A percentile compares a stretch with the other conserved stretches of the same genome.
These are phyloP conservation scores for Sylvilagus bachmani DNA, from an alignment of 2,113 vertebrate species.

Conservation along the genomic window DNA sequence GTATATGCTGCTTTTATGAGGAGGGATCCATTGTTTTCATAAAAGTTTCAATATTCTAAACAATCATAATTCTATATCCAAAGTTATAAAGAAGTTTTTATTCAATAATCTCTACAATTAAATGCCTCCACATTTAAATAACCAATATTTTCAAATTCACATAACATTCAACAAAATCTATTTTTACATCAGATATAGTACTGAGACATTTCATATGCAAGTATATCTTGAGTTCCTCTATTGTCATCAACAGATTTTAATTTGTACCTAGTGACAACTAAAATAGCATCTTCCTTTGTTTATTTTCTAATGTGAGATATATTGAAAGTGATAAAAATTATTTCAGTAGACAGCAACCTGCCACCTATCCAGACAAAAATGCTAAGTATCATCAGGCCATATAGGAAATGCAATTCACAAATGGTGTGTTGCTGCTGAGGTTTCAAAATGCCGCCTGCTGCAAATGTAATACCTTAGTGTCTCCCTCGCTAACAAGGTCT, in stretches of 20 bases:
- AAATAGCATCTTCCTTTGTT: neutral
- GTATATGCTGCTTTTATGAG: neutral
- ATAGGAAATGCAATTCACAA: neutral
- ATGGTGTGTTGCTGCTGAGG: neutral
- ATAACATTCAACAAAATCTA: neutral
- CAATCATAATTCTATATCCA: neutral
- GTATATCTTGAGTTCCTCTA: neutral
- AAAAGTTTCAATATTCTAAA: neutral
- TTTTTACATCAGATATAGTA: neutral
- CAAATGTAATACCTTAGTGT: neutral
- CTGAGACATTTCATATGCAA: neutral
- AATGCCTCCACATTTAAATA: neutral
- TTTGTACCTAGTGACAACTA: neutral
- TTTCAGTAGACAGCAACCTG: neutral
- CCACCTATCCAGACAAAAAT: neutral
- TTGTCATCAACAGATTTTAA: neutral
- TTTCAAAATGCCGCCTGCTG: slow-evolving; percentile 4
- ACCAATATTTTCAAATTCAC: neutral
- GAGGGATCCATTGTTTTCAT: neutral
- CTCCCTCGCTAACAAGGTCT: neutral
- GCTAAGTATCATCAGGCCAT: neutral
- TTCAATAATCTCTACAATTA: neutral
- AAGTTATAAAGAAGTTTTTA: neutral
- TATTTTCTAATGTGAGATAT: neutral
- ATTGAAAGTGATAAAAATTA: neutral